Evolutionary conservation across 2,113 vertebrate species (phyloP), one percentile per base, ranked within the genome.

Genomic region (Semicossyphus pulcher): DNA sequence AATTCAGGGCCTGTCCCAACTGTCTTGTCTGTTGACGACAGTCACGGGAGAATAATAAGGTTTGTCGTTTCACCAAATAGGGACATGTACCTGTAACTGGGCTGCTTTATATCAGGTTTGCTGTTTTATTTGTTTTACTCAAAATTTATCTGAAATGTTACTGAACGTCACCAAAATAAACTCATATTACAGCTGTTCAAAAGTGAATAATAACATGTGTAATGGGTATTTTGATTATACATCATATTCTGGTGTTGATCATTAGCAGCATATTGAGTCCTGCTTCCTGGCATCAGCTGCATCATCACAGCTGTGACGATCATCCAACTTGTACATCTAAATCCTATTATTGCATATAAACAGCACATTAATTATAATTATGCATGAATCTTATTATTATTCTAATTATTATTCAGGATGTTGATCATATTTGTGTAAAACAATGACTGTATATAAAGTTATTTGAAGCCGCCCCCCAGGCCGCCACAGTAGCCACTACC

Each of bases 21-120:
- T 39, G 7, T 34, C 49, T 31, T 59, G 9, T 41, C 49, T 62
- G 34, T 60, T 48, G n/a, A n/a, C n/a, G 15, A 62, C 21, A 48
- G 28, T 48, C 15, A 26, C 53, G 31, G 47, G 15, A 4, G 10
- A 23, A 57, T 48, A 44, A 41, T 36, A 8, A 0, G 3, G 11
- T 10, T 6, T 23, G 4, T 42, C 20, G 7, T 45, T 31, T 63
- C 20, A 54, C 45, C 21, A n/a, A 54, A 49, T 14, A 45, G 7
- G 31, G 28, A 42, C 12, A 3, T 25, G 26, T 18, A 37, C 23
- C 42, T 20, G 26, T 36, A 14, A n/a, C 9, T 12, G 36, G 4
- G 20, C 16, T 39, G 29, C 34, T 47, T 39, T 37, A 60, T 41
- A n/a, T n/a, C n/a, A n/a, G n/a, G n/a, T n/a, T n/a, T n/a, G n/a